phyloP scores from a whole-genome alignment of 2,888 invertebrate genomes.

The Leptinotarsa peninsularis region DNA sequence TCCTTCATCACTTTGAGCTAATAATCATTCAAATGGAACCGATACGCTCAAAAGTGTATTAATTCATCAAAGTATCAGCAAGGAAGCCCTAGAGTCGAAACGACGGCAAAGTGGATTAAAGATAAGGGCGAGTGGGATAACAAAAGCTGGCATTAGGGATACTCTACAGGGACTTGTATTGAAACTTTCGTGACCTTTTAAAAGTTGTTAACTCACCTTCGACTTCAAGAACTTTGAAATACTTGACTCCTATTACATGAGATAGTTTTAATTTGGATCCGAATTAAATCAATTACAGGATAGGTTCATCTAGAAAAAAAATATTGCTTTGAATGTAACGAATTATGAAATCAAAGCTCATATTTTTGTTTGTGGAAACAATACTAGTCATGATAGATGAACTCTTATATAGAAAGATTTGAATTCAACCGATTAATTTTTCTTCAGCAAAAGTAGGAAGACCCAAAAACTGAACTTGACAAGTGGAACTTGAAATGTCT shows the following conservation, averaged over 20 bases:
- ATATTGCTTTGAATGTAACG: no score
- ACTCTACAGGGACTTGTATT: conserved; percentile 42
- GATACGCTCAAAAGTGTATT: conserved; percentile 13
- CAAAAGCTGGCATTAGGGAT: conserved; percentile 41
- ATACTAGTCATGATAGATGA: no score
- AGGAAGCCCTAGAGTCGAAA: conserved; percentile 22
- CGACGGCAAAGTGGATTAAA: conserved; percentile 44
- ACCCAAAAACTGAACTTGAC: no score
- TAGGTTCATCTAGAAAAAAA: background rate
- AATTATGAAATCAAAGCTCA: no score
- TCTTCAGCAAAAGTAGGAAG: no score
- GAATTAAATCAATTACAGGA: background rate
- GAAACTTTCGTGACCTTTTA: conserved; percentile 39
- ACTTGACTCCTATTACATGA: background rate
- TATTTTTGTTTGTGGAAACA: no score
- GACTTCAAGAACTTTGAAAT: background rate
- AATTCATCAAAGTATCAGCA: conserved; percentile 20
- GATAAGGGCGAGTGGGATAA: conserved; percentile 45
- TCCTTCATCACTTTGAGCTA: conserved; percentile 9
- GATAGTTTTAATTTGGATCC: background rate
- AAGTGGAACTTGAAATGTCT: no score
- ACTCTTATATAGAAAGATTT: no score
- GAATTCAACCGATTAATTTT: no score
- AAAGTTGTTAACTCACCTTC: conserved; percentile 33
- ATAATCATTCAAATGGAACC: conserved; percentile 21